Percentiles rank a stretch among this genome's conserved stretches.
phyloP scores from a whole-genome alignment of 2,113 vertebrate genomes.

The Cyprinus carpio region DNA sequence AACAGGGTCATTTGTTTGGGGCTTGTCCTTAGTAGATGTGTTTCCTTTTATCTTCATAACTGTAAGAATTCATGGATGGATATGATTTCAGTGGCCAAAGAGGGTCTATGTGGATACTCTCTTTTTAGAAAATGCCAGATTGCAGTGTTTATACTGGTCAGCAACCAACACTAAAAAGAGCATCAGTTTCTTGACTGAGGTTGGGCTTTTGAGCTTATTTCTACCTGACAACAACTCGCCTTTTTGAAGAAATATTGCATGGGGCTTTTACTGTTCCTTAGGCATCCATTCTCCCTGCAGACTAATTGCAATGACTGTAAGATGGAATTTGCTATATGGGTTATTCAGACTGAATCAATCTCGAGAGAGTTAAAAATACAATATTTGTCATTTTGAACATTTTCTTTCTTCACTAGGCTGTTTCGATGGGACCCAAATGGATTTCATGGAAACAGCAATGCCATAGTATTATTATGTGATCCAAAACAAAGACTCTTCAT shows the following conservation, averaged over 20 bases:
- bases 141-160: not conserved
- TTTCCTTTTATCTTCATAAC: not conserved
- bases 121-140: not conserved
- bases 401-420: not conserved
- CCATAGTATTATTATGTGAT: not conserved
- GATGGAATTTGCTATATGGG: not conserved
- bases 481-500: not conserved
- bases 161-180: not conserved
- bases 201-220: not conserved
- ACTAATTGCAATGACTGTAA: constrained; percentile 6
- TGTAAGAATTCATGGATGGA: not conserved
- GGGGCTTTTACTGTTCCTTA: not conserved
- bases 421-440: not conserved
- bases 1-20: not conserved
- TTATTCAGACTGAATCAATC: not conserved
- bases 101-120: not conserved
- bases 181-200: not conserved
- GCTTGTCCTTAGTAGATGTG: not conserved
- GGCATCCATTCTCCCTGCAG: not conserved
- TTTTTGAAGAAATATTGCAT: not conserved
- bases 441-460: too few relatives aligned
- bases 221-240: not conserved
- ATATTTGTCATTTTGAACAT: constrained; percentile 1
- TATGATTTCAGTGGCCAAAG: constrained; percentile 13
- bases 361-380: not conserved